phyloP scores from a whole-genome alignment of 2,113 vertebrate genomes.

The Grammomys surdaster region DNA sequence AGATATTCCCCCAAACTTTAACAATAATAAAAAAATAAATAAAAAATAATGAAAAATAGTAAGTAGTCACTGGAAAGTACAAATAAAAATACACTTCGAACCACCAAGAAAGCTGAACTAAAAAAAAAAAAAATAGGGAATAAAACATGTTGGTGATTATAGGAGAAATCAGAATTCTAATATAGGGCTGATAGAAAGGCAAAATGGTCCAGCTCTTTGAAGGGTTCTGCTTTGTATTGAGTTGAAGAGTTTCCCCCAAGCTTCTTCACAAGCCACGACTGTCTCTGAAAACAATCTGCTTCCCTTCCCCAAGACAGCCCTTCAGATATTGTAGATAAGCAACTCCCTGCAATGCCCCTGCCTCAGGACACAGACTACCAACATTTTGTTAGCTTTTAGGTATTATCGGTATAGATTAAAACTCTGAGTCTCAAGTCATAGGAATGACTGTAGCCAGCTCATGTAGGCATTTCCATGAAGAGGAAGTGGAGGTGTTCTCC shows the following conservation, averaged over 20 bases:
- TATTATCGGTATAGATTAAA: background rate
- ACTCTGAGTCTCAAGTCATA: background rate
- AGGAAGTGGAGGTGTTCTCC: background rate
- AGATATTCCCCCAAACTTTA: background rate
- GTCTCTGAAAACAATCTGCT: too few species aligned
- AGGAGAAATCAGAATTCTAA: background rate
- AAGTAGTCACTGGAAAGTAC: background rate
- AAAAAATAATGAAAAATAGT: background rate
- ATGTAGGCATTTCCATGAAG: background rate
- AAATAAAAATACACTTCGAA: background rate
- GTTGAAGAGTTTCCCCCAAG: too few species aligned
- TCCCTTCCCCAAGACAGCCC: too few species aligned
- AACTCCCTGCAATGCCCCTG: too few species aligned
- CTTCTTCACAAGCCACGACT: too few species aligned
- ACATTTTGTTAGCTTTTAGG: background rate
- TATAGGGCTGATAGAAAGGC: too few species aligned
- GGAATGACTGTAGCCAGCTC: background rate
- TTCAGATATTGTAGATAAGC: too few species aligned
- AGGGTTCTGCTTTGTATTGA: too few species aligned
- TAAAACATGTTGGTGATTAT: background rate
- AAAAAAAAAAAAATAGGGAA: background rate
- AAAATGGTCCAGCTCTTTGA: too few species aligned
- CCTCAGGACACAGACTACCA: background rate
- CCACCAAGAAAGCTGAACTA: background rate
- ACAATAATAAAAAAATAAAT: background rate